These are phyloP conservation scores for Podarcis muralis DNA, from an alignment of 2,113 vertebrate genomes.

Conservation along the genomic window DNA sequence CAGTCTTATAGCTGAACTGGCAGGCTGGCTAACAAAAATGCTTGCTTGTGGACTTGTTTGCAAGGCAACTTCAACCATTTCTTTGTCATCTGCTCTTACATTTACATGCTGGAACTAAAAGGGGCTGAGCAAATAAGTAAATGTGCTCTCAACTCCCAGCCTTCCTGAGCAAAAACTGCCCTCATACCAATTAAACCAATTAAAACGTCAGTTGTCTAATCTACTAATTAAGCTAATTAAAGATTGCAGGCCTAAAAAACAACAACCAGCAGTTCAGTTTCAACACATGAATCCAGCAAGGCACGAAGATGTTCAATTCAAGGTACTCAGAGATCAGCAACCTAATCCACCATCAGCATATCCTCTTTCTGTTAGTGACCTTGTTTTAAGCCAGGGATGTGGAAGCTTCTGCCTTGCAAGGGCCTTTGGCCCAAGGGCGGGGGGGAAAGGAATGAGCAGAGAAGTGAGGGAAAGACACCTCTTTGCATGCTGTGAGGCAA, in stretches of 20 bases:
- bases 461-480: no score
- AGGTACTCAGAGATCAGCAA: neutral
- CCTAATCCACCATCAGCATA: neutral
- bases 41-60: neutral
- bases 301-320: neutral
- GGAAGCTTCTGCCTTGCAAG: no score
- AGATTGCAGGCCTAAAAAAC: neutral
- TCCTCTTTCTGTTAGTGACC: no score
- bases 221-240: neutral
- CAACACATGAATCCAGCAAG: neutral
- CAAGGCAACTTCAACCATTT: neutral
- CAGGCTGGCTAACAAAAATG: no score
- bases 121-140: neutral
- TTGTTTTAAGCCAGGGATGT: neutral
- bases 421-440: no score
- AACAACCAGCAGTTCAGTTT: neutral
- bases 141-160: neutral
- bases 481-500: no score
- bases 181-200: neutral
- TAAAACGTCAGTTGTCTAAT: neutral
- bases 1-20: no score
- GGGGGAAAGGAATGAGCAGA: no score
- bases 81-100: neutral
- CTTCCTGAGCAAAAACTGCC: neutral
- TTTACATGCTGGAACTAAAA: neutral